These are phyloP conservation scores for Lasiurus borealis DNA, from an alignment of 2,113 vertebrate species.

Conservation along the genomic window DNA sequence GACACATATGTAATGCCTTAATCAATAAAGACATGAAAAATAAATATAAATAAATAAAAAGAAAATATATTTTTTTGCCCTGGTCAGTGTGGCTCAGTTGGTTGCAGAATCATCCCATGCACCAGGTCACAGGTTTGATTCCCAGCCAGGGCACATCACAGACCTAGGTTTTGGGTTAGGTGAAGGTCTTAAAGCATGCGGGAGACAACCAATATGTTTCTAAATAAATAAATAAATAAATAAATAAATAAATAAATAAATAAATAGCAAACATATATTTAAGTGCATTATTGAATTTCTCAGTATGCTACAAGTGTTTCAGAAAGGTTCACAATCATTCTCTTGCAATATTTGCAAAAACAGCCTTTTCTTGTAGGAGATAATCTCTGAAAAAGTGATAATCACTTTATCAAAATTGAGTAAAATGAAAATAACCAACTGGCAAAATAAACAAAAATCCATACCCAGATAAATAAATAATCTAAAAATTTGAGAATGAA, in stretches of 20 bases:
- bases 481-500: neutral
- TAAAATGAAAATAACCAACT: neutral
- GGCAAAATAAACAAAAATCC: neutral
- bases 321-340: slow-evolving; percentile 10
- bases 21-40: too few relatives aligned
- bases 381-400: neutral
- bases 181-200: too few relatives aligned
- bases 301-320: slow-evolving; percentile 1
- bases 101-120: neutral
- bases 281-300: neutral
- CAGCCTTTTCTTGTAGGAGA: slow-evolving; percentile 13
- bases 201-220: neutral
- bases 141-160: neutral
- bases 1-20: too few relatives aligned
- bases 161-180: too few relatives aligned
- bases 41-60: neutral
- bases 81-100: neutral
- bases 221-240: neutral
- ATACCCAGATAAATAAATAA: neutral
- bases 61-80: slow-evolving; percentile 9
- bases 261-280: neutral
- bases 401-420: neutral
- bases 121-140: neutral
- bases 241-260: neutral
- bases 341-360: slow-evolving; percentile 12